Evolutionary conservation across 2,113 vertebrate genomes (phyloP), one percentile per base, ranked within the genome.

Genomic region (Galeopterus variegatus): DNA sequence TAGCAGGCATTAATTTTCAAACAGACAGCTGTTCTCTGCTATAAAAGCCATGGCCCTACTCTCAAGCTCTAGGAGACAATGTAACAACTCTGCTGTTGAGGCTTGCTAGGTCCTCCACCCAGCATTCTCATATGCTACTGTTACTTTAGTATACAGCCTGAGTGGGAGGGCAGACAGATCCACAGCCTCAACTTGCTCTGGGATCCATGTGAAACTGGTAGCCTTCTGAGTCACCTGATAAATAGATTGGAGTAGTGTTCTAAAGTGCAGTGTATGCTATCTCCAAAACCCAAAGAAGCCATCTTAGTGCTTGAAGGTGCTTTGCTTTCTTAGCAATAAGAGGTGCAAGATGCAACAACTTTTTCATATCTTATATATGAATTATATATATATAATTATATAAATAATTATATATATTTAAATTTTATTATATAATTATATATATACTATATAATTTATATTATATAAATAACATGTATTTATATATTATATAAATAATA

Each of bases 1-100:
- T 87, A 10, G 5, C 10, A 67, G 36, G 18, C n/a, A 11, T 18
- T 95, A n/a, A 67, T 41, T 93, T 95, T 88, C 81, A 94, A 88
- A 65, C 18, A 72, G 24, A 69, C 79, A 62, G 28, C 19, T 85
- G 58, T 54, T 86, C 48, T 31, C n/a, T 67, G n/a, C 33, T 89
- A 4, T 9, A 48, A 36, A 79, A 82, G 24, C 6, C 58, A 41
- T 19, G 24, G 11, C 14, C 28, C 77, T 36, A 17, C 52, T 62
- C 52, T 80, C 65, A 84, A 60, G 31, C 24, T 89, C 41, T 76
- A 28, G 14, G 84, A 69, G 52, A 92, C 36, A 2, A 6, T 33
- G 9, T 15, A 31, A 56, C 83, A 31, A 9, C 13, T 94, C 7
- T 60, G 6, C 17, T 58, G 3, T 1, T 79, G 70, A 48, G 3